Percentiles rank a stretch among this genome's conserved stretches.
Conservation (phyloP, 1,140 invertebrate genomes). For the Drosophila chauvacae region DNA sequence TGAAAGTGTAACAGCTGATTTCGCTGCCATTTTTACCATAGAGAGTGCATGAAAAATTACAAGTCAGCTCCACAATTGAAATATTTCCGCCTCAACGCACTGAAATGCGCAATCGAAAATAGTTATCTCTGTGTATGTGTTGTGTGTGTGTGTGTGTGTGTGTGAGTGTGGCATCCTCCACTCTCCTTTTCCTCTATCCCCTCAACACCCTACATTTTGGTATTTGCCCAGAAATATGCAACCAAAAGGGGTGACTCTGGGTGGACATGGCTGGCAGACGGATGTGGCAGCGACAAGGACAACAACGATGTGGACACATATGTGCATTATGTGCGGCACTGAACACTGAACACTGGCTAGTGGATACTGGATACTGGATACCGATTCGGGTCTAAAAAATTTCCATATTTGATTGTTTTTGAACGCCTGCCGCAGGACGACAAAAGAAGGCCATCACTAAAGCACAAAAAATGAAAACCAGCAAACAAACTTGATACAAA, state of each 20-base stretch:
- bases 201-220: constrained; percentile 11
- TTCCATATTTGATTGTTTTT: constrained; percentile 82
- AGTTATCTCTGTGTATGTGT: constrained; percentile 60
- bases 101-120: constrained; percentile 83
- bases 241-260: background rate
- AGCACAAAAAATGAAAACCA: constrained; percentile 7
- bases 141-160: constrained; percentile 7
- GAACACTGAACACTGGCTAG: constrained; percentile 8
- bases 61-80: constrained; percentile 82
- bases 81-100: constrained; percentile 81
- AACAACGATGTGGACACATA: constrained; percentile 48
- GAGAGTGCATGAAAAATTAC: constrained; percentile 80
- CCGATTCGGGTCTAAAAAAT: constrained; percentile 54
- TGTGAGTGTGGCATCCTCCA: constrained; percentile 2
- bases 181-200: too few species aligned
- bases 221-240: constrained; percentile 70
- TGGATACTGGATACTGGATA: constrained; percentile 6
- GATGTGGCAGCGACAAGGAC: constrained; percentile 54
- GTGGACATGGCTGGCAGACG: constrained; percentile 11
- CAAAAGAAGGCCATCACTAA: constrained; percentile 15
- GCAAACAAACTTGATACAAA: constrained; percentile 6
- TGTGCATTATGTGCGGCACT: constrained; percentile 54
- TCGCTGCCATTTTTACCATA: constrained; percentile 44
- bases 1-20: constrained; percentile 48
- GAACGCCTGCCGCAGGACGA: constrained; percentile 52